A percentile compares a stretch with the other conserved stretches of the same genome.
These are phyloP conservation scores for Drosophila fulvimacula DNA, from an alignment of 2,888 invertebrate species.

Conservation along the genomic window DNA sequence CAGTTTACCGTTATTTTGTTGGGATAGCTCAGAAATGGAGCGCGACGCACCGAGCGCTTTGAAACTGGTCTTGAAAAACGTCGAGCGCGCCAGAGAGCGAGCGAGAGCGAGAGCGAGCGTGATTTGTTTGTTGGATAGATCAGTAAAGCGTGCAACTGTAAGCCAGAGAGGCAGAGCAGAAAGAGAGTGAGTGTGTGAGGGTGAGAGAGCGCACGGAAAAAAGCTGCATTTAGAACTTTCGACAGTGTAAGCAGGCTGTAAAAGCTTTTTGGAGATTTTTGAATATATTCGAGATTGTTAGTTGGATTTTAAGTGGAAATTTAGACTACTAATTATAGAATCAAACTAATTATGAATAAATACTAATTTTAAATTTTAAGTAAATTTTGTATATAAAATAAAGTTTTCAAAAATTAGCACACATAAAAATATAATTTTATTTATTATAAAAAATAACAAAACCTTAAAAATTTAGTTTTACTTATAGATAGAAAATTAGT, in stretches of 20 bases:
- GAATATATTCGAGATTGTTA: not conserved
- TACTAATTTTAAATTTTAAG: too few species aligned
- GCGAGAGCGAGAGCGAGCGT: not conserved
- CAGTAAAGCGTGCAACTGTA: conserved; percentile 52
- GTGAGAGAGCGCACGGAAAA: not conserved
- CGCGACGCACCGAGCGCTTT: conserved; percentile 28
- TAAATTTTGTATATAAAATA: too few species aligned
- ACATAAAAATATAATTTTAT: too few species aligned
- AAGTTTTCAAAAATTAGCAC: too few species aligned
- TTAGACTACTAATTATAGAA: too few species aligned
- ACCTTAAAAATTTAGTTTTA: too few species aligned
- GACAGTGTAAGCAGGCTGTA: too few species aligned
- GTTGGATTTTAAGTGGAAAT: not conserved
- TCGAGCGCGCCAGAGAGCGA: not conserved
- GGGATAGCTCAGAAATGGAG: conserved; percentile 77
- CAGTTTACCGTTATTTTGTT: conserved; percentile 74
- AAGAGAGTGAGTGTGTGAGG: not conserved
- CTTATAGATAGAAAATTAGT: too few species aligned
- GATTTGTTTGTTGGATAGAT: conserved; percentile 58
- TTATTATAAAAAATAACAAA: too few species aligned
- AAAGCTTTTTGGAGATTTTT: not conserved
- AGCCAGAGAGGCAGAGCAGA: not conserved
- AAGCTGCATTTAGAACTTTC: not conserved
- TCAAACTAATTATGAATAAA: not conserved
- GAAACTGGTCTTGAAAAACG: conserved; percentile 54